phyloP scores from a whole-genome alignment of 2,888 invertebrate genomes.

The Mesochorus sp. region DNA sequence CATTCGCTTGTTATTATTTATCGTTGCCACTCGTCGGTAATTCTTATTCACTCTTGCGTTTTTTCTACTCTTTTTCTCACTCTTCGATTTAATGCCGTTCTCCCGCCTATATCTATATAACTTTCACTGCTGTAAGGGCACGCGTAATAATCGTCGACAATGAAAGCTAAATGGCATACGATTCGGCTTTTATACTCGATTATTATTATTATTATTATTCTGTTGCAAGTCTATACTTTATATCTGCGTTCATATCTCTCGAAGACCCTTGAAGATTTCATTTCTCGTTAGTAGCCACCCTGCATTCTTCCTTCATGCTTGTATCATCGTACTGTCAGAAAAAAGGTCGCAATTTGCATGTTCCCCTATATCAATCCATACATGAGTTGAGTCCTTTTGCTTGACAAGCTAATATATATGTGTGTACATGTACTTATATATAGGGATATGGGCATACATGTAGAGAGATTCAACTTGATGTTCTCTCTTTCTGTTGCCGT shows the following conservation, averaged over 20 bases:
- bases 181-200: no score
- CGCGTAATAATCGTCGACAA: conserved; percentile 76
- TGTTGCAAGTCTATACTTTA: conserved; percentile 41
- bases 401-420: not conserved
- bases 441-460: no score
- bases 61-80: not conserved
- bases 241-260: conserved; percentile 31
- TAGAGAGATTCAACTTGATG: conserved; percentile 19
- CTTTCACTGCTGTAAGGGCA: conserved; percentile 27
- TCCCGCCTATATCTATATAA: conserved; percentile 43
- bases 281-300: conserved; percentile 76
- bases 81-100: conserved; percentile 68
- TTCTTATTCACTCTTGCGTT: conserved; percentile 1
- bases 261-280: conserved; percentile 69
- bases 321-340: not conserved
- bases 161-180: conserved; percentile 78
- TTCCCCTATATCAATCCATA: no score
- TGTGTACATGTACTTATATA: not conserved
- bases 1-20: conserved; percentile 79
- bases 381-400: conserved; percentile 5
- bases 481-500: not conserved
- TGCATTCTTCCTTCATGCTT: conserved; percentile 41
- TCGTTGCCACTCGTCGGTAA: conserved; percentile 63
- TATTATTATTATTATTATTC: conserved; percentile 75
- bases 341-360: not conserved